Percentiles rank a stretch among this genome's conserved stretches.
Evolutionary conservation across 2,888 invertebrate genomes (phyloP).

Genomic region (Leptinotarsa haldemani): DNA sequence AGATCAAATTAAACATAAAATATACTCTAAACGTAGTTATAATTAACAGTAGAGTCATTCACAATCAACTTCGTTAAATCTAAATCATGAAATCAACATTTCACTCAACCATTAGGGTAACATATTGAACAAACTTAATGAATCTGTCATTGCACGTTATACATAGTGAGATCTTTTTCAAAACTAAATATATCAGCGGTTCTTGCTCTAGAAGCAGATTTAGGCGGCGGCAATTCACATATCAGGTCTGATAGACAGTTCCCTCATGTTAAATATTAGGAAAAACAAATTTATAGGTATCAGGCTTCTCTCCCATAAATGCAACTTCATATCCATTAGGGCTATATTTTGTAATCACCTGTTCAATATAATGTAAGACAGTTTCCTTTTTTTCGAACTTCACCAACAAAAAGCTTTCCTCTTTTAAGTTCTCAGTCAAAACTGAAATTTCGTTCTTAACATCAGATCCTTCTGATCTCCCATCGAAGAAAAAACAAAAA

Average conservation of each 20-base stretch:
- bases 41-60: neutral
- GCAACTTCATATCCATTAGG: constrained; percentile 19
- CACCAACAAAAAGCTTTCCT: no score
- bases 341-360: constrained; percentile 24
- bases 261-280: neutral
- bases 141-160: constrained; percentile 19
- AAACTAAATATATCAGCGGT: neutral
- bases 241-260: neutral
- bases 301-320: constrained; percentile 24
- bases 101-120: neutral
- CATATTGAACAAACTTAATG: neutral
- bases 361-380: constrained; percentile 23
- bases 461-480: no score
- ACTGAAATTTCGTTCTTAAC: no score
- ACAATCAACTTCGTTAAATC: neutral
- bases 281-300: constrained; percentile 25
- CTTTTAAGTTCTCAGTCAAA: no score
- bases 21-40: neutral
- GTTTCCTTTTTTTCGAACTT: neutral
- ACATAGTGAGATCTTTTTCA: neutral
- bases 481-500: neutral
- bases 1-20: neutral
- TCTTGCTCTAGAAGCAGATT: neutral
- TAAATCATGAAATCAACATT: neutral
- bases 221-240: neutral